These are phyloP conservation scores for Agrochola macilenta DNA, from an alignment of 2,888 invertebrate genomes.

Conservation along the genomic window DNA sequence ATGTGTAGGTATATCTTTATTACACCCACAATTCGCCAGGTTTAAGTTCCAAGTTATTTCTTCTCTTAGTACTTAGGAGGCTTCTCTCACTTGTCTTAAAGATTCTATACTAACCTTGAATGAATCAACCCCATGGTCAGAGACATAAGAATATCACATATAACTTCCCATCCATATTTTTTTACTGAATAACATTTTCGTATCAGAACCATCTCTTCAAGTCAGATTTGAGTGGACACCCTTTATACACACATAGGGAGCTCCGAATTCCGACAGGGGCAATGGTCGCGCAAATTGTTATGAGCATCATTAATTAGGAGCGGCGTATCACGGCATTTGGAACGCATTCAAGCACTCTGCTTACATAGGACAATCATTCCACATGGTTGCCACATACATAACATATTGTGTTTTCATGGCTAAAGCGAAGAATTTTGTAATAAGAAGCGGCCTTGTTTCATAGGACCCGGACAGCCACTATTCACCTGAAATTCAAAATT, in stretches of 20 bases:
- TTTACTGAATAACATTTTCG: background rate
- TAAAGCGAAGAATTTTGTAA: background rate
- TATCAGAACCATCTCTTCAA: background rate
- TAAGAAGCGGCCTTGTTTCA: background rate
- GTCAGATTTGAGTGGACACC: background rate
- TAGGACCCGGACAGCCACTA: background rate
- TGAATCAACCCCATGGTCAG: background rate
- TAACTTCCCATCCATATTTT: background rate
- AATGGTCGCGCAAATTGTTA: conserved; percentile 43
- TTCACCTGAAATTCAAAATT: background rate
- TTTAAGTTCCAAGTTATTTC: background rate
- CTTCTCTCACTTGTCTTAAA: background rate
- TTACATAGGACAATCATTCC: conserved; percentile 20
- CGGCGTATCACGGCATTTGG: conserved; percentile 42
- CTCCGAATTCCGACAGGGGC: conserved; percentile 20
- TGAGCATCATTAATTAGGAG: conserved; percentile 42
- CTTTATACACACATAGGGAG: background rate
- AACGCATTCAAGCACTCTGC: conserved; percentile 30
- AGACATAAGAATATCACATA: background rate
- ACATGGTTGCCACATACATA: background rate
- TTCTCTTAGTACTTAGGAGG: background rate
- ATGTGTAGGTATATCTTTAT: background rate
- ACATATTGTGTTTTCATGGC: background rate
- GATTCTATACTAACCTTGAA: background rate
- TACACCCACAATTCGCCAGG: background rate